phyloP scores from a whole-genome alignment of 2,888 invertebrate genomes.

The Colletes collaris region DNA sequence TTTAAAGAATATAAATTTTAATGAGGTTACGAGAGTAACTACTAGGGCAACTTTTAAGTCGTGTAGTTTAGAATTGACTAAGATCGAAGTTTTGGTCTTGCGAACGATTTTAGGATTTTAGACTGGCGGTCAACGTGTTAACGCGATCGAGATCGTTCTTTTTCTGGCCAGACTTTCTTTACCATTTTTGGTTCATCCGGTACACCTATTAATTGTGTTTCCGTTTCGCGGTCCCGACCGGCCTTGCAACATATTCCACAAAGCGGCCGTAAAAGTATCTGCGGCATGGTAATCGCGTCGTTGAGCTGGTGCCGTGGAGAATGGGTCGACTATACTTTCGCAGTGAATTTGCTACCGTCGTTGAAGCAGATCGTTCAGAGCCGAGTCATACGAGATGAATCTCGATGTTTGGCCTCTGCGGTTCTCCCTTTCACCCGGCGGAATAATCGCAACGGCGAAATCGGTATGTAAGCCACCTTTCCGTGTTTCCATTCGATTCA shows the following conservation, averaged over 20 bases:
- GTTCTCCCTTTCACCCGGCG: constrained; percentile 7
- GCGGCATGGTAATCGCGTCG: constrained; percentile 85
- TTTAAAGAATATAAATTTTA: too few relatives aligned
- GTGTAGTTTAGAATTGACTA: too few relatives aligned
- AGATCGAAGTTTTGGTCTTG: too few relatives aligned
- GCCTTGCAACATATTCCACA: neutral
- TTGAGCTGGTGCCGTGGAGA: constrained; percentile 87
- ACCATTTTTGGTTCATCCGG: neutral
- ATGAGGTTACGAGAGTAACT: too few relatives aligned
- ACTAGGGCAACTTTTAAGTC: too few relatives aligned
- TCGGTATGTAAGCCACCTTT: constrained; percentile 9
- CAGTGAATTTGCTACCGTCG: constrained; percentile 84
- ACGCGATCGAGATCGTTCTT: too few relatives aligned
- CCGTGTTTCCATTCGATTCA: neutral
- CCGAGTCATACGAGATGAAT: neutral
- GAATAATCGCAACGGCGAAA: neutral
- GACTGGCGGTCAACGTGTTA: too few relatives aligned
- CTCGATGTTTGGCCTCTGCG: neutral
- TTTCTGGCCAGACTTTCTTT: neutral
- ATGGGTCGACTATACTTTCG: constrained; percentile 86
- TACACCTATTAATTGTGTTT: neutral
- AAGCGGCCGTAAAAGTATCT: constrained; percentile 66
- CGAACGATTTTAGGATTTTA: too few relatives aligned
- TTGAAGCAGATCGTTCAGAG: constrained; percentile 73
- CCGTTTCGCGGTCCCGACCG: neutral